Base-by-base conservation (phyloP, 2,113 vertebrate species). In the Boleophthalmus pectinirostris region DNA sequence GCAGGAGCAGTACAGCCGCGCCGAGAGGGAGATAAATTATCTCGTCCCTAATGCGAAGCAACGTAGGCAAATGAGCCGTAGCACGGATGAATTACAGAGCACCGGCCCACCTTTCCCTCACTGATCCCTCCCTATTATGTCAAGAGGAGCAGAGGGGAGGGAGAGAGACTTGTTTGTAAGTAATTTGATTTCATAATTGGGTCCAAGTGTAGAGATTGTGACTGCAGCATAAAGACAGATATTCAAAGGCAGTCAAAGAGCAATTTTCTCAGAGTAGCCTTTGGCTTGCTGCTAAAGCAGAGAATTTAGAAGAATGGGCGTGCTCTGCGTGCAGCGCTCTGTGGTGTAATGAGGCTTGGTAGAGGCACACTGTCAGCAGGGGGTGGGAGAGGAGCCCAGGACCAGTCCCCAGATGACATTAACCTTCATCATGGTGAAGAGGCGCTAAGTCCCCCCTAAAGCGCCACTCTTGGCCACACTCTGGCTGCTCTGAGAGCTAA, bases 11-110 rank as follows among this genome's bases (percentile, higher is more conserved):
- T 84, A 82, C 81, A 88, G 89, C 77, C 33, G 58, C 74, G 68
- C 72, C 2, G 86, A 89, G 90, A 92, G 90, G 90, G 89, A 92
- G 89, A 92, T 91, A 93, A 94, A 93, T 94, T 93, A 94, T 94
- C 92, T 91, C 78, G 79, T 35, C 85, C 83, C 79, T 94, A 94
- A 94, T 92, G 92, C 68, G 85, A 93, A 92, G 92, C 87, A 94
- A 88, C 92, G 75, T 92, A 93, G 91, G 90, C 93, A 94, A 94
- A 94, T 94, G 94, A 94, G 93, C 87, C 93, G 85, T 94, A 85
- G 87, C 85, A 81, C 69, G 92, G 91, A 92, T 94, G 93, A 92
- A 93, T 94, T 94, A 94, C 93, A 93, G 87, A 92, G 90, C 70
- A 77, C 77, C 85, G 75, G 82, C 88, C 85, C 85, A 85, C 83